Percentiles rank a stretch among this genome's conserved stretches.
phyloP scores from a whole-genome alignment of 2,797 vertebrate genomes.

The Pogonophryne albipinna region DNA sequence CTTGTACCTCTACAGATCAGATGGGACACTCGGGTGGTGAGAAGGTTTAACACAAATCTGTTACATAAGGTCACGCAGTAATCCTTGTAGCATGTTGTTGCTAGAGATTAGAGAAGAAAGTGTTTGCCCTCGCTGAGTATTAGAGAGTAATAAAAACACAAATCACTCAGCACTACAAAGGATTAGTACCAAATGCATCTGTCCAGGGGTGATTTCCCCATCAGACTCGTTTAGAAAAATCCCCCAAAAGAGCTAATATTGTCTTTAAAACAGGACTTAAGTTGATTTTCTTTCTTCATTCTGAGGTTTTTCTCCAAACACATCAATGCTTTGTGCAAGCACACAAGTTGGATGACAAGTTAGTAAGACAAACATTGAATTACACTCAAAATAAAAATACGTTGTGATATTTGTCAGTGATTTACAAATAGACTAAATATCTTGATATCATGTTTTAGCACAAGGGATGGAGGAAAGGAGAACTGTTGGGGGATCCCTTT shows the following conservation, averaged over 20 bases:
- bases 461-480: slow-evolving; percentile 3
- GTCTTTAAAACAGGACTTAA: slow-evolving; percentile 12
- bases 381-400: slow-evolving; percentile 20
- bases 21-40: slow-evolving; percentile 17
- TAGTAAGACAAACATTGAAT: slow-evolving; percentile 18
- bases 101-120: slow-evolving; percentile 62
- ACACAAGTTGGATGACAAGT: slow-evolving; percentile 6
- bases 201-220: slow-evolving; percentile 1
- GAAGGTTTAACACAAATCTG: slow-evolving; percentile 49
- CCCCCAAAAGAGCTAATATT: slow-evolving; percentile 16
- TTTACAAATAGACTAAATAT: slow-evolving; percentile 34
- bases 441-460: not conserved
- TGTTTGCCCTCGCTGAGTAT: slow-evolving; percentile 54
- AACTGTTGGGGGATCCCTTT: not conserved
- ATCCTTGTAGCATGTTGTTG: slow-evolving; percentile 62
- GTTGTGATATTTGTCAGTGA: slow-evolving; percentile 18
- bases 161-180: slow-evolving; percentile 39
- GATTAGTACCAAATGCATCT: slow-evolving; percentile 42
- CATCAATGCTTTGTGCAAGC: slow-evolving; percentile 9
- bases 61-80: slow-evolving; percentile 53
- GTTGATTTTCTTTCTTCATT: slow-evolving; percentile 5
- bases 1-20: slow-evolving; percentile 18
- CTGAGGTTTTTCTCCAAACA: slow-evolving; percentile 4
- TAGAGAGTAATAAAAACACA: slow-evolving; percentile 42
- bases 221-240: slow-evolving; percentile 21